Evolutionary conservation across 2,797 vertebrate species (phyloP), one percentile per base, ranked within the genome.

Genomic region (Forpus xanthops): DNA sequence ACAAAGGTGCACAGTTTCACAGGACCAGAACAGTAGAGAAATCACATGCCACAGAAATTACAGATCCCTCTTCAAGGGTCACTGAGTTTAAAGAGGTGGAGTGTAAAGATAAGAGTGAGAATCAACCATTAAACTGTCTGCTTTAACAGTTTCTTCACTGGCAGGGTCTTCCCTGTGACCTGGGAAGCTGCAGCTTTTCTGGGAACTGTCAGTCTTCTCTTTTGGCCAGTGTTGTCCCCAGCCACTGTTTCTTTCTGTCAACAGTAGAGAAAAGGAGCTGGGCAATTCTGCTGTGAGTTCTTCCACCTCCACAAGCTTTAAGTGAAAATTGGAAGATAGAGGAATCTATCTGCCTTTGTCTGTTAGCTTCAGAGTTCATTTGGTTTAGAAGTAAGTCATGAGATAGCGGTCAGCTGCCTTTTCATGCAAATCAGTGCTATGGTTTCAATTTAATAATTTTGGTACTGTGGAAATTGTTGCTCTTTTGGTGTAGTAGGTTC

Each of bases 361-460:
- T 85, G 45, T 67, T 65, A 90, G 72, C 64, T 92, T 92, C 92
- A 89, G 65, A 68, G 61, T 92, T 93, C 27, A 56, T 67, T 94
- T 92, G 30, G 61, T 94, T 94, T 90, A 94, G 96, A 94, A 94
- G 77, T 90, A 93, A 96, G 81, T 92, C 49, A 56, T 68, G 76
- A 89, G 78, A 85, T 87, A 39, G 72, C 87, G 65, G 81, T 95
- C 90, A 96, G 89, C 93, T 94, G 96, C 90, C 61, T 94, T 79
- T 96, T 95, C 92, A 60, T 87, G 72, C 81, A 83, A 89, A 94
- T 95, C 75, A 87, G 0, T 91, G 90, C 89, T 89, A 87, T 71
- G 75, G 78, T 94, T 94, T 87, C 87, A 85, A 52, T 35, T 80
- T 89, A 49, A 85, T 88, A 71, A 72, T 87, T 92, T 83, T 90